Conservation (phyloP, 2,888 invertebrate genomes). For the Catocala fraxini region DNA sequence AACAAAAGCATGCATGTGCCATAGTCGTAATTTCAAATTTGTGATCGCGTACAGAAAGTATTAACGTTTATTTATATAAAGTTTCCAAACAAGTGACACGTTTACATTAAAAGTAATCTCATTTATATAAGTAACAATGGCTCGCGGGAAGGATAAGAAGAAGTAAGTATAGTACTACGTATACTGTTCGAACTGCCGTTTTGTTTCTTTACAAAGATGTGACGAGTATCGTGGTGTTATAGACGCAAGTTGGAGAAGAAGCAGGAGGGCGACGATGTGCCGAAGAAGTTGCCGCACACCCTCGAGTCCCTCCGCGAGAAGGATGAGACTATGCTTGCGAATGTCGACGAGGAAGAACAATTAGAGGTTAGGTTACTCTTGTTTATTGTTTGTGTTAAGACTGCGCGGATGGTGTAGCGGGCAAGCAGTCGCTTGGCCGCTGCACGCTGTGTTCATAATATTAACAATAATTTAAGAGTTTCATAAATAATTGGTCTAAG, state of each 20-base stretch:
- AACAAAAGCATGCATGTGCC: too few species aligned
- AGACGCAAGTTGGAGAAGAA: slow-evolving; percentile 83
- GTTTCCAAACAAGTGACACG: neutral
- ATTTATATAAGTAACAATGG: slow-evolving; percentile 62
- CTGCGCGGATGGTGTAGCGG: too few species aligned
- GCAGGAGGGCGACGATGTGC: slow-evolving; percentile 82
- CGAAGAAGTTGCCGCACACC: slow-evolving; percentile 92
- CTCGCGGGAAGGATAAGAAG: slow-evolving; percentile 83
- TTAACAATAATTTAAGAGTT: too few species aligned
- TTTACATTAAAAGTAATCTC: neutral
- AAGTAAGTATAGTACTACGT: slow-evolving; percentile 81
- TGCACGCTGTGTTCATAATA: too few species aligned
- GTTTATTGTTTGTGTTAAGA: neutral
- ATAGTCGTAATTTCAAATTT: too few species aligned
- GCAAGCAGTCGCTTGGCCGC: too few species aligned
- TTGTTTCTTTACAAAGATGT: slow-evolving; percentile 28
- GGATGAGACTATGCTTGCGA: slow-evolving; percentile 95
- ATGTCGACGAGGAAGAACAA: slow-evolving; percentile 92
- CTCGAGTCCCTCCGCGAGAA: slow-evolving; percentile 96
- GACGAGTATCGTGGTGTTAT: slow-evolving; percentile 39
- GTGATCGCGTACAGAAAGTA: too few species aligned
- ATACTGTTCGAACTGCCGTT: slow-evolving; percentile 45
- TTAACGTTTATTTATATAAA: too few species aligned
- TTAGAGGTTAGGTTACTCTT: slow-evolving; percentile 87
- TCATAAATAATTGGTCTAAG: too few species aligned